Evolutionary conservation across 2,797 vertebrate genomes (phyloP), one percentile per base, ranked within the genome.

Genomic region (Hippocampus kuda): DNA sequence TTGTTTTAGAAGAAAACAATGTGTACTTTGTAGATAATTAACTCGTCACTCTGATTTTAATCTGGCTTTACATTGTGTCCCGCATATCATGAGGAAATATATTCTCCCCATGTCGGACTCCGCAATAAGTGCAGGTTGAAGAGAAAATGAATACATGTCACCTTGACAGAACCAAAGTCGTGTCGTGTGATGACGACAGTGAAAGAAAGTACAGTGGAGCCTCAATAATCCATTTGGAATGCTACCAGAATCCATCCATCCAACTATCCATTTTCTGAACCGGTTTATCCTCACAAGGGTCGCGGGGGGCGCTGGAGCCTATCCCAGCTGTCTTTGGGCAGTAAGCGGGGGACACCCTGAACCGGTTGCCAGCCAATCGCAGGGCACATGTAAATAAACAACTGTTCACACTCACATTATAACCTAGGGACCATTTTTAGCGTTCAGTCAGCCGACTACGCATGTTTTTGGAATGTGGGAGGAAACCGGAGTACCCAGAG

Each of bases 141-240:
- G n/a, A 11, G 56, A 30, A 62, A 64, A 64, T 42, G 5, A 42
- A 44, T 64, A 42, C 7, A 42, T 22, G 20, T 42, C 61, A 44
- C 38, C 38, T 42, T 63, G 38, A 22, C 2, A 11, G 18, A 9
- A 30, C 38, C 3, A 11, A 22, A 18, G 38, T 63, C 34, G 10
- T 22, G 34, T 22, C 1, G 70, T 67, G 30, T 75, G 64, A 69
- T 72, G 6, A 42, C 26, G 69, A 65, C 49, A 56, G 10, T 56
- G 53, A 56, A 26, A 56, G 53, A 56, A 56, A 56, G 53, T 56
- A 12, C 10, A 24, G 53, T 56, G 20, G 53, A 7, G 53, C 53
- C n/a, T 56, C 0, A 2, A 12, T n/a, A 56, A 12, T 56, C 53
- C 9, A 24, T 56, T 56, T 56, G n/a, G 49, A 22, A 51, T 7